Evolutionary conservation across 2,888 invertebrate species (phyloP), one percentile per base, ranked within the genome.

Genomic region (Drosophila kuntzei): DNA sequence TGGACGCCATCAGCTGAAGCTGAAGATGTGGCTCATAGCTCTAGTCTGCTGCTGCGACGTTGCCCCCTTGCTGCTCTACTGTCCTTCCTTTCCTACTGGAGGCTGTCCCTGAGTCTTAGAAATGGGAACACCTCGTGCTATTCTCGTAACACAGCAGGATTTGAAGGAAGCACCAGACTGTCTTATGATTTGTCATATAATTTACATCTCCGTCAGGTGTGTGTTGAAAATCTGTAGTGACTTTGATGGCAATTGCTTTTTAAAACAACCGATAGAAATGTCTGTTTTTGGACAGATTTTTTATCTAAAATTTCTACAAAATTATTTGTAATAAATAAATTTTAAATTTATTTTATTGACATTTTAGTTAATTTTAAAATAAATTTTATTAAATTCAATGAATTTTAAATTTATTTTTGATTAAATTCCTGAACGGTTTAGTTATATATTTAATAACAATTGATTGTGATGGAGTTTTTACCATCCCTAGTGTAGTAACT

Each of bases 1-100:
- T 78, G 68, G 76, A 37, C 76, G 66, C 41, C 20, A 20, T 22
- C 20, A 41, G 41, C 20, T 29, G 32, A 29, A 41, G 41, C 20
- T 29, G 32, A 29, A 29, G 14, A 12, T 47, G 32, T 14, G 3
- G 44, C 34, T 44, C 22, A 44, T 12, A 55, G 25, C 44, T 46
- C 36, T n/a, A 27, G 34, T 20, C 7, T 20, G 22, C 44, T 11
- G 11, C 5, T 8, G 20, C 41, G 11, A 7, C n/a, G 2, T 9
- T 25, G 41, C 29, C 14, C 3, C 22, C 11, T 32, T n/a, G 32
- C 36, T 49, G 36, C 2, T 1, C 34, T 0, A 3, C n/a, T 34
- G 9, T n/a, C n/a, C n/a, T n/a, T n/a, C n/a, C n/a, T n/a, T n/a
- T n/a, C 2, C 34, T 0, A 3, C n/a, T 34, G 9, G 25, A 12